Base-by-base conservation (phyloP, 1,140 invertebrate genomes). In the Zaprionus ghesquierei region DNA sequence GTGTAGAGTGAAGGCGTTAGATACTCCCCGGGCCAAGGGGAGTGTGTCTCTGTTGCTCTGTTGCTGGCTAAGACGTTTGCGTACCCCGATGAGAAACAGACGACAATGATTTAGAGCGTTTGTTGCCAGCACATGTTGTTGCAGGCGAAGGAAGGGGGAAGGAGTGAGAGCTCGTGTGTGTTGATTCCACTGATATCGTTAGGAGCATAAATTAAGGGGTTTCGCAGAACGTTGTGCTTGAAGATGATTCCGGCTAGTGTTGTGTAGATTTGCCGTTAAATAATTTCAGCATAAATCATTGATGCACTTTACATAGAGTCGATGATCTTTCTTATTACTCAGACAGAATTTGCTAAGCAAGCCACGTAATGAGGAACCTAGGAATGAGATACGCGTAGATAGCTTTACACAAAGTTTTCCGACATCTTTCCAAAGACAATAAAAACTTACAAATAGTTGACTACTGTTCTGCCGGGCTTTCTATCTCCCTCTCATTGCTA, bases 81-180 rank as follows among this genome's bases (percentile, higher is more conserved):
- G 69, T 77, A 38, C 46, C 49, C 75, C 54, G 66, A 81, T 81
- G 81, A 77, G 81, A 78, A 87, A 75, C 82, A 86, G 81, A 81
- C 81, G 81, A 86, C 81, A 87, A 81, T 86, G 81, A 86, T 86
- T 86, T 86, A 86, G 81, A 55, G 80, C 44, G 51, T 56, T 60
- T 70, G 69, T 76, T 60, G 69, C 15, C n/a, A n/a, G 53, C 33
- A 69, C 64, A 69, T 74, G 75, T 50, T 29, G 13, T 46, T 20
- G 50, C 31, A 18, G 74, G 33, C 20, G 25, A 35, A 13, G 9
- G 46, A 12, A 23, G 22, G 5, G 12, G n/a, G n/a, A n/a, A n/a
- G n/a, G n/a, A n/a, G n/a, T 3, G 23, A 18, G 18, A 22, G 46
- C 60, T 44, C 54, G 22, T 63, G 6, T 29, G 62, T 51, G 58